Percentiles rank a stretch among this genome's conserved stretches.
Conservation (phyloP, 2,797 vertebrate species). For the Thaleichthys pacificus region DNA sequence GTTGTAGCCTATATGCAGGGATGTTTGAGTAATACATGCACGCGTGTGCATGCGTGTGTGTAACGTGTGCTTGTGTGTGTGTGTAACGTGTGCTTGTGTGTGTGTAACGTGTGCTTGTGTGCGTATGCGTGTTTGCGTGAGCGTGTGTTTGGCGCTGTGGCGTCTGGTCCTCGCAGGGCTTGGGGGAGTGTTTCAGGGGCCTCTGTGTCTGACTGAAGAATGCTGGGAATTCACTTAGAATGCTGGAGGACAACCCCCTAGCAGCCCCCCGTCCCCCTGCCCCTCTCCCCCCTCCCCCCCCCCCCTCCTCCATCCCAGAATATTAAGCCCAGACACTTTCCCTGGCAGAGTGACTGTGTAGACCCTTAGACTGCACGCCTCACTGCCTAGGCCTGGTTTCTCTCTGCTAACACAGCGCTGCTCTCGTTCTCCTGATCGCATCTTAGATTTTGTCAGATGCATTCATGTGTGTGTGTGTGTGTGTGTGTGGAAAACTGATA, state of each 20-base stretch:
- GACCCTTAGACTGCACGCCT: background rate
- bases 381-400: background rate
- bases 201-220: conserved; percentile 20
- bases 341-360: background rate
- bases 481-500: conserved; percentile 6
- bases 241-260: background rate
- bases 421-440: background rate
- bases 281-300: background rate
- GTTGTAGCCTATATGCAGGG: no score
- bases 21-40: no score
- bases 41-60: background rate
- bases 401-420: background rate
- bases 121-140: no score
- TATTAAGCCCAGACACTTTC: conserved; percentile 8
- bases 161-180: background rate
- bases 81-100: no score
- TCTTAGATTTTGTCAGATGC: conserved; percentile 4
- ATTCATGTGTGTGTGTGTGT: background rate
- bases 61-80: background rate
- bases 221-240: conserved; percentile 30
- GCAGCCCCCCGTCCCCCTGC: background rate
- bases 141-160: background rate
- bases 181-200: conserved; percentile 1
- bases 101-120: background rate
- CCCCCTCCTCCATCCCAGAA: conserved; percentile 3